Evolutionary conservation across 2,888 invertebrate species (phyloP).

Genomic region (Brenthis daphne): DNA sequence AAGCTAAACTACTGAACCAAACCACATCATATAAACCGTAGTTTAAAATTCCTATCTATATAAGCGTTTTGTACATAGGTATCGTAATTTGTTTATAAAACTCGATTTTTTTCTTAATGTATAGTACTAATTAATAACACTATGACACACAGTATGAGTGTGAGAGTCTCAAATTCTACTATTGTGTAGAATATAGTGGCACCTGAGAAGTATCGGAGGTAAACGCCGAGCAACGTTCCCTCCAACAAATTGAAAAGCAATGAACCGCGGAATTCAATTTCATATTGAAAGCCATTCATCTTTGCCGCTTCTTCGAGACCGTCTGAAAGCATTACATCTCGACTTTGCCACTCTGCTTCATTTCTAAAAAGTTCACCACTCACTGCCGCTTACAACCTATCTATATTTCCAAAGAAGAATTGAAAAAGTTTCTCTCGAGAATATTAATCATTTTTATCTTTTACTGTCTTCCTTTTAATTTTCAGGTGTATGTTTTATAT

Average conservation of each 20-base stretch:
- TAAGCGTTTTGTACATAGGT: neutral
- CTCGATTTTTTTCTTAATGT: too few species aligned
- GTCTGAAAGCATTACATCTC: slow-evolving; percentile 76
- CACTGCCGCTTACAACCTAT: slow-evolving; percentile 48
- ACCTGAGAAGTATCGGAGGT: slow-evolving; percentile 66
- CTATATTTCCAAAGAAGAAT: slow-evolving; percentile 38
- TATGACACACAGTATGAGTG: neutral
- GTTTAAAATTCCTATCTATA: too few species aligned
- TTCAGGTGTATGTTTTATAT: slow-evolving; percentile 38
- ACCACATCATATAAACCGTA: too few species aligned
- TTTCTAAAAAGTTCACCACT: slow-evolving; percentile 67
- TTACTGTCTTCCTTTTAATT: slow-evolving; percentile 39
- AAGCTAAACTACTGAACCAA: too few species aligned
- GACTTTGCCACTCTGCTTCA: slow-evolving; percentile 72
- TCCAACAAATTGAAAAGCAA: slow-evolving; percentile 84
- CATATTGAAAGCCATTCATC: slow-evolving; percentile 85
- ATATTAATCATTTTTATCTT: slow-evolving; percentile 40
- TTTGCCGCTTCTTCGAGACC: slow-evolving; percentile 77
- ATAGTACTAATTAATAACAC: neutral
- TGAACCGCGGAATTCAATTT: slow-evolving; percentile 87
- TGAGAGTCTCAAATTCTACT: slow-evolving; percentile 8
- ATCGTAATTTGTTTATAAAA: neutral
- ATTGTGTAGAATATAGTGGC: slow-evolving; percentile 46
- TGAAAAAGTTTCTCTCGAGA: slow-evolving; percentile 40
- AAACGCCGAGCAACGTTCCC: slow-evolving; percentile 74